Percentiles rank a stretch among this genome's conserved stretches.
Evolutionary conservation across 2,113 vertebrate genomes (phyloP).

Genomic region (Ariopsis seemanni): DNA sequence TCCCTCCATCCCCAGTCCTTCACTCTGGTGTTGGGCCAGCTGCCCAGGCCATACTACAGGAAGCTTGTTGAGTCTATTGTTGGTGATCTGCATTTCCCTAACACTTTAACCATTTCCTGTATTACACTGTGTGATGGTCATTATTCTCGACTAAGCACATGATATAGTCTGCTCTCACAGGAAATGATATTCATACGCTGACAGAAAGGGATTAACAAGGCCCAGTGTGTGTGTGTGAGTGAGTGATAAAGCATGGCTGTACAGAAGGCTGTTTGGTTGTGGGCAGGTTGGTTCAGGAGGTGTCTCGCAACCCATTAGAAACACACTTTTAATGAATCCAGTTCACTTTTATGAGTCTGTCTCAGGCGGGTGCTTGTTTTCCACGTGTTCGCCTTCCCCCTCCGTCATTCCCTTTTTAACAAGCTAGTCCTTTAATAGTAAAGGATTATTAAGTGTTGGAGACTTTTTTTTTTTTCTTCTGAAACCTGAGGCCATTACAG

Average conservation of each 20-base stretch:
- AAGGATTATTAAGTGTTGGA: slow-evolving; percentile 45
- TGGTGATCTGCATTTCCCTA: slow-evolving; percentile 52
- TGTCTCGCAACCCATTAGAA: slow-evolving; percentile 47
- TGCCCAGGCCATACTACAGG: slow-evolving; percentile 53
- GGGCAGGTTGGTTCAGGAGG: slow-evolving; percentile 35
- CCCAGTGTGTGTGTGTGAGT: not conserved
- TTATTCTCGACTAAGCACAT: slow-evolving; percentile 36
- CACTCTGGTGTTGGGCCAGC: slow-evolving; percentile 4
- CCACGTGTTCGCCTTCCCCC: slow-evolving; percentile 31
- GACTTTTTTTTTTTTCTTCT: slow-evolving; percentile 32
- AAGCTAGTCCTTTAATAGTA: slow-evolving; percentile 42
- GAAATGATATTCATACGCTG: slow-evolving; percentile 42
- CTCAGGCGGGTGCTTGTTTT: slow-evolving; percentile 43
- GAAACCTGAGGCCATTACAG: slow-evolving; percentile 43
- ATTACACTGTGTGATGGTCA: slow-evolving; percentile 41
- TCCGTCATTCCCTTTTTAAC: slow-evolving; percentile 38
- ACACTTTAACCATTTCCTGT: slow-evolving; percentile 62
- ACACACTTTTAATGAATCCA: slow-evolving; percentile 45
- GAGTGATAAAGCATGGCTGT: not conserved
- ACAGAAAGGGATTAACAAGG: slow-evolving; percentile 1
- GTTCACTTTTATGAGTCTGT: slow-evolving; percentile 47
- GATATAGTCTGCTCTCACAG: slow-evolving; percentile 3
- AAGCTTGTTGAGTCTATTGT: slow-evolving; percentile 60
- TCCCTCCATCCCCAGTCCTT: not conserved
- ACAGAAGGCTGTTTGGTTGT: slow-evolving; percentile 17